Base-by-base conservation (phyloP, 2,888 invertebrate genomes). In the Bruchidius siliquastri region DNA sequence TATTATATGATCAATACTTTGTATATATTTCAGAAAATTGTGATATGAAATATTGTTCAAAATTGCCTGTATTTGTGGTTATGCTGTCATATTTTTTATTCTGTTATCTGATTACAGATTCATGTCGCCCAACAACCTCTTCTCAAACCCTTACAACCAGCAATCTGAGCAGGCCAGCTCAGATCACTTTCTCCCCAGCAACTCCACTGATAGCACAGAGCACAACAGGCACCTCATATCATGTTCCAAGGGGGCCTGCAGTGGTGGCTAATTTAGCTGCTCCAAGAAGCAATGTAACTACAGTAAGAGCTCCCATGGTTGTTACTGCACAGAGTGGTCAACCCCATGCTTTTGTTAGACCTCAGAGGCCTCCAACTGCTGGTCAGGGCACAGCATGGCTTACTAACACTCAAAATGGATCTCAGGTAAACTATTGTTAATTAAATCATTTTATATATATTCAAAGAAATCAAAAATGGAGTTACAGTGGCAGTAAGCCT, bases 231-330 rank as follows among this genome's bases (percentile, higher is more conserved):
- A 79, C 85, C 13, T 83, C 86, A 20, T 87, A 86, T 78, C 87
- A 87, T 80, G 87, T 87, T 6, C 87, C 87, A 8, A 81, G 90
- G 74, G 93, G 93, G 0, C 90, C 93, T 20, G 93, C 93, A 0
- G 93, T 93, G 18, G 93, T 93, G 1, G 93, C 93, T 0, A 93
- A 92, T 77, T 89, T 94, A 21, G 91, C 93, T 18, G 91, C 92
- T 8, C 91, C 93, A 0, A 89, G 93, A 73, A 88, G 89, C 66
- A 89, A 90, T 74, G 91, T 92, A 4, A 89, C 91, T 20, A 83
- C 85, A 70, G 85, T 87, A 20, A 80, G 87, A 72, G 82, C 84
- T 18, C 85, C 86, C 20, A 82, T 86, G 81, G 84, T 86, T 68
- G 85, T 86, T 67, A 80, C 84, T 68, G 83, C 85, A 69, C 85